These are phyloP conservation scores for Paramormyrops hopkinsi DNA, from an alignment of 2,797 vertebrate genomes.

Conservation along the genomic window DNA sequence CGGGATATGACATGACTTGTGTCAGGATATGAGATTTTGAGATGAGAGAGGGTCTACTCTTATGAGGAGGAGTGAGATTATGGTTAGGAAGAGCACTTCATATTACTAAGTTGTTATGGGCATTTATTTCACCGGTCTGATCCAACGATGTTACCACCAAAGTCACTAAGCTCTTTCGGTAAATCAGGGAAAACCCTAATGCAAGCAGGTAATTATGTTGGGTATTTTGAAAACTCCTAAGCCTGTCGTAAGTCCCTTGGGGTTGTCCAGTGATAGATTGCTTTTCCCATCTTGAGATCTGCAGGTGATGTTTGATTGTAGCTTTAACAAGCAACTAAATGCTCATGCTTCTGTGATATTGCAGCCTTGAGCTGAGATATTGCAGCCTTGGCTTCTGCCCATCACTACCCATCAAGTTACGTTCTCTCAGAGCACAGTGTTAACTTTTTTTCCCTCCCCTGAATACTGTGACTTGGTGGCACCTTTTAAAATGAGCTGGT, in stretches of 20 bases:
- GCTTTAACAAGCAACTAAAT: conserved; percentile 30
- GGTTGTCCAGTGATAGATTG: conserved; percentile 21
- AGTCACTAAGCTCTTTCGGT: conserved; percentile 29
- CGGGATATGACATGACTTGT: no score
- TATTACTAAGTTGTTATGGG: neutral
- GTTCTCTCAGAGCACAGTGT: neutral
- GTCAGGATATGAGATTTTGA: neutral
- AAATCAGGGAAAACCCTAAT: conserved; percentile 27
- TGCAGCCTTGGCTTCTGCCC: conserved; percentile 19
- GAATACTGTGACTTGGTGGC: neutral
- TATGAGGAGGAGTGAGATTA: neutral
- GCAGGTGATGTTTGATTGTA: conserved; percentile 32
- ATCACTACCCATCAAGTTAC: conserved; percentile 9
- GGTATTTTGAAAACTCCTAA: conserved; percentile 27
- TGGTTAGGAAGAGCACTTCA: neutral
- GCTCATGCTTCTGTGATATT: conserved; percentile 22
- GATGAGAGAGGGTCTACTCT: neutral
- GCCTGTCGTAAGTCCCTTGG: conserved; percentile 3
- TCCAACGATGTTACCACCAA: conserved; percentile 34
- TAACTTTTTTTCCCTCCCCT: neutral
- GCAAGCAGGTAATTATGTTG: conserved; percentile 4
- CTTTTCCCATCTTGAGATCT: conserved; percentile 8
- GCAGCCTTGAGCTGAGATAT: conserved; percentile 20
- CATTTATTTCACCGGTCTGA: conserved; percentile 31
- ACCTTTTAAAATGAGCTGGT: neutral